phyloP scores from a whole-genome alignment of 2,113 vertebrate species.

The Anser brachyrhynchus region DNA sequence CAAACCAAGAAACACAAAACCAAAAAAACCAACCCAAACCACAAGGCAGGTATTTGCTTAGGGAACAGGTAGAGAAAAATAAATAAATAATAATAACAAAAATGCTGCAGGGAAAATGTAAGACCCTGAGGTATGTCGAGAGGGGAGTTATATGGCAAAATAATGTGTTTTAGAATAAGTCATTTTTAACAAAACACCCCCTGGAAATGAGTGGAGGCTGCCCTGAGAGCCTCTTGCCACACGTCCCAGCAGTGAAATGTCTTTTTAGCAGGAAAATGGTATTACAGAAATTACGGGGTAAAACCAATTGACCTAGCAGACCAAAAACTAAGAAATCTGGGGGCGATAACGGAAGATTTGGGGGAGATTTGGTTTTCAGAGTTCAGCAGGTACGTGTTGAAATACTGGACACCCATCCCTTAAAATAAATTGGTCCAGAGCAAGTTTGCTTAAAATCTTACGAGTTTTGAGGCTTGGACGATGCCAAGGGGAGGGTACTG shows the following conservation, averaged over 20 bases:
- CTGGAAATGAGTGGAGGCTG: background rate
- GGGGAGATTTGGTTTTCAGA: background rate
- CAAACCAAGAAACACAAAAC: too few relatives aligned
- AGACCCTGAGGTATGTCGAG: background rate
- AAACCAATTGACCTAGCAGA: background rate
- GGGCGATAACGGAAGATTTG: background rate
- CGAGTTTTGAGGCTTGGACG: background rate
- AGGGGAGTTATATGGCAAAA: background rate
- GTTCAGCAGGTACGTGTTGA: background rate
- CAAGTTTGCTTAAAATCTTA: background rate
- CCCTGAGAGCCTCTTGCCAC: background rate
- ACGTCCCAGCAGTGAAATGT: rapidly evolving
- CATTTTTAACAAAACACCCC: background rate
- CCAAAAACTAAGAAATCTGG: background rate
- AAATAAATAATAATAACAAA: background rate
- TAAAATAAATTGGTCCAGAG: background rate
- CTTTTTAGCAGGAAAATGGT: background rate
- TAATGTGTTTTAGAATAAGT: background rate
- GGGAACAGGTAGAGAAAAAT: background rate
- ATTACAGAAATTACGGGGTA: background rate
- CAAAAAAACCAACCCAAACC: too few relatives aligned
- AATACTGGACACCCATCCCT: background rate
- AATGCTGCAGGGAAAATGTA: background rate
- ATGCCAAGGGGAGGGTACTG: background rate
- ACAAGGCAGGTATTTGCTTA: background rate